phyloP scores from a whole-genome alignment of 2,797 vertebrate species.

The Anabacerthia variegaticeps region DNA sequence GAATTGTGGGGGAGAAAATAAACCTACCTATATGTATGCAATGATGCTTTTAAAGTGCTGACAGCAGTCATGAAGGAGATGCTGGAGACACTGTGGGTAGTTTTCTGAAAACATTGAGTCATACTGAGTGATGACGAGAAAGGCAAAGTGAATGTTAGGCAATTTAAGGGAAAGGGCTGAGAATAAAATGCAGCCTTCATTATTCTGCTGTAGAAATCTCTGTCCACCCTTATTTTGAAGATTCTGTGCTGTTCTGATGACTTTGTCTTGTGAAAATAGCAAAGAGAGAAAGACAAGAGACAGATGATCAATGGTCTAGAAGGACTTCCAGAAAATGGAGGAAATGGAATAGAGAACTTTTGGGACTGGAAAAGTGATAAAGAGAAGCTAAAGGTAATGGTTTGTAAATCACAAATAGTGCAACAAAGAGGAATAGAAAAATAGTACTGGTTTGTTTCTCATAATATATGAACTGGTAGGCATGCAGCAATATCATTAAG shows the following conservation, averaged over 20 bases:
- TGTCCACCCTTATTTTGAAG: not conserved
- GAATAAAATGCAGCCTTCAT: not conserved
- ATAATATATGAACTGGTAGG: not conserved
- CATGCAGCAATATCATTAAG: not conserved
- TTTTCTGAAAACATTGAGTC: not conserved
- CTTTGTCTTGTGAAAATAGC: not conserved
- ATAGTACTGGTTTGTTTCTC: not conserved
- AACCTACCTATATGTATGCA: rapidly evolving
- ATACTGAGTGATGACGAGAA: not conserved
- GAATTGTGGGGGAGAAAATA: not conserved
- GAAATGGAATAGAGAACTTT: not conserved
- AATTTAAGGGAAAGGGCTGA: not conserved
- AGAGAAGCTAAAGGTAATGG: not conserved
- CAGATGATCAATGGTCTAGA: not conserved
- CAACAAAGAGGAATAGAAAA: not conserved
- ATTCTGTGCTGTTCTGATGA: not conserved
- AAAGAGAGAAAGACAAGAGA: not conserved
- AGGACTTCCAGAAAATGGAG: not conserved
- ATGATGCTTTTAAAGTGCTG: not conserved
- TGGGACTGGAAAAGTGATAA: not conserved
- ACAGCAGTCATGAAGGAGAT: not conserved
- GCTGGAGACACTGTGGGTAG: not conserved
- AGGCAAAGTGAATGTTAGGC: not conserved
- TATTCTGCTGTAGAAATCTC: not conserved
- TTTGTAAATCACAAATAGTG: not conserved